phyloP scores from a whole-genome alignment of 2,113 vertebrate genomes.

The Pseudorasbora parva region DNA sequence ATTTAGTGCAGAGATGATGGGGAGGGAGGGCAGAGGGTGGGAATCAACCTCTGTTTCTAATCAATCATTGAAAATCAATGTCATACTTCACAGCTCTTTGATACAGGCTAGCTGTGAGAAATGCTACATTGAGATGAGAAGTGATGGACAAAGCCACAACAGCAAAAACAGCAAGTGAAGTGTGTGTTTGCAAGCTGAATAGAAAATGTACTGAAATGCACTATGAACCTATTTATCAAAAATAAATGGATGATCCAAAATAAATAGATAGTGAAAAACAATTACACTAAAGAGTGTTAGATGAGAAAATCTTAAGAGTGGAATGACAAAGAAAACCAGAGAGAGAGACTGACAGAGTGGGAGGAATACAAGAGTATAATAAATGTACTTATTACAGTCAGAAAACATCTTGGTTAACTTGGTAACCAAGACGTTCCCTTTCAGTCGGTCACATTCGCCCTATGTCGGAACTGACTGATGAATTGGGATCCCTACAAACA shows the following conservation, averaged over 20 bases:
- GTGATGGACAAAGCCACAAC: conserved; percentile 55
- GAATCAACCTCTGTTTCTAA: conserved; percentile 84
- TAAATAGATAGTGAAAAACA: not conserved
- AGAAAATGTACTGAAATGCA: not conserved
- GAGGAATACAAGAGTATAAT: conserved; percentile 60
- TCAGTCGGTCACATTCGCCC: no score
- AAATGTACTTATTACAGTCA: conserved; percentile 62
- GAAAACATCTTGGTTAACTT: no score
- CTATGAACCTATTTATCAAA: not conserved
- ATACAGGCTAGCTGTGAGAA: conserved; percentile 80
- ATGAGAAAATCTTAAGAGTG: conserved; percentile 42
- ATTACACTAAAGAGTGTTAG: conserved; percentile 46
- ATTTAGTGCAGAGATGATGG: conserved; percentile 12
- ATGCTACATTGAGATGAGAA: conserved; percentile 51
- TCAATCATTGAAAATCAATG: conserved; percentile 93
- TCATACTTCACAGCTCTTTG: conserved; percentile 87
- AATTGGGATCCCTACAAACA: no score
- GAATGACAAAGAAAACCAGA: conserved; percentile 33
- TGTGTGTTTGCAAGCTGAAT: not conserved
- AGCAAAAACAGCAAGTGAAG: not conserved
- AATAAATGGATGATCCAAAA: not conserved
- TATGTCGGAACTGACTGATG: no score
- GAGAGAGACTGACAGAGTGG: conserved; percentile 59
- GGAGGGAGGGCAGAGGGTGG: not conserved
- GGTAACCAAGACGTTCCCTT: no score